Base-by-base conservation (phyloP, 2,797 vertebrate genomes). In the Phalanger gymnotis region DNA sequence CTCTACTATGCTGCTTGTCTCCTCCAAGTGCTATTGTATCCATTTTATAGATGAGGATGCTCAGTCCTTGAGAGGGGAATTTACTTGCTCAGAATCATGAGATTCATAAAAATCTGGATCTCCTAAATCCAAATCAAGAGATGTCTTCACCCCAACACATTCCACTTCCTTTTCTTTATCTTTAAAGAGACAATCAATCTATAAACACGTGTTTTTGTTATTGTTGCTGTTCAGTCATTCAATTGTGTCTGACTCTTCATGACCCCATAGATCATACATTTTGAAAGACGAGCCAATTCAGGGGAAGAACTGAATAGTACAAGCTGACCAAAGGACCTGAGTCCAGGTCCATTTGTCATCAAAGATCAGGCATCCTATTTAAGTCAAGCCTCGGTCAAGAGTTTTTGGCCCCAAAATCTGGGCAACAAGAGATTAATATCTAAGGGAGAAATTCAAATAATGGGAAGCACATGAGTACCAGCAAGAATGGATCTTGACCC, bases 401-500 rank as follows among this genome's bases (percentile, higher is more conserved):
- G 12, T 7, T 51, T 9, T 9, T 27, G 89, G 25, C 54, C 90
- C 53, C 81, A 57, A 55, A 27, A 30, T 13, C 40, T 31, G 25
- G 1, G 30, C 93, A 31, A 58, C 34, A 11, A 54, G 56, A 94
- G 1, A 66, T 31, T 0, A 13, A 4, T 14, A 34, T 57, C 73
- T n/a, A 31, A 28, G 66, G 57, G 95, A 95, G 56, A 40, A 12
- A 93, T 28, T 0, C 11, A 66, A 91, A 90, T 47, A 94, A 54
- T 0, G 55, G 6, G 0, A 6, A 47, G 0, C 12, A 54, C 0
- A 81, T 19, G 6, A 47, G 19, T 73, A 81, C 19, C 13, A 81
- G 34, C 61, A 66, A 25, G 73, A 30, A 56, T 0, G 0, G 19
- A 61, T 55, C 55, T 47, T 73, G 16, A 6, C 14, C 73, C 0